Evolutionary conservation across 1,140 invertebrate genomes (phyloP).

Genomic region (Calliphora vicina): DNA sequence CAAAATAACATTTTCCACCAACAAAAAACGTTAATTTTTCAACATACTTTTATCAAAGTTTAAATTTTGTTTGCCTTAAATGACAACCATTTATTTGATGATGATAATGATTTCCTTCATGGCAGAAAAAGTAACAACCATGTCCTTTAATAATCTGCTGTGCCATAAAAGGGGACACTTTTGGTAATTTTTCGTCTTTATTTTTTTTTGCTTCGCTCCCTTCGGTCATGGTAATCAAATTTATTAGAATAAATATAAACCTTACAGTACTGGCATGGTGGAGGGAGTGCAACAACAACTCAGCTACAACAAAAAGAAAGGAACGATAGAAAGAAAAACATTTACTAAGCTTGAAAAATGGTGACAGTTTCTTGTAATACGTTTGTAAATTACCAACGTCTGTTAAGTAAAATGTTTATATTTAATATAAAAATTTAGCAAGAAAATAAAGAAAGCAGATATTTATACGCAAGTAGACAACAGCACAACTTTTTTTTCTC

Average conservation of each 20-base stretch:
- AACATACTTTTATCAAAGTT: neutral
- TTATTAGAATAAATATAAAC: neutral
- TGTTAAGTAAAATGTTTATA: constrained; percentile 2
- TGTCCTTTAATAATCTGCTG: neutral
- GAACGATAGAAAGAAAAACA: neutral
- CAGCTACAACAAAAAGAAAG: neutral
- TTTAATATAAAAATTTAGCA: neutral
- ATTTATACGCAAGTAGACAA: neutral
- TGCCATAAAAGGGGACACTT: neutral
- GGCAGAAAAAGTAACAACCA: neutral
- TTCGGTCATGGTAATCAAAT: constrained; percentile 6
- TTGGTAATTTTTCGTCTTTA: no score
- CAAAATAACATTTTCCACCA: no score
- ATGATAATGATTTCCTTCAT: neutral
- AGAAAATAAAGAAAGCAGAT: neutral
- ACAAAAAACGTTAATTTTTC: no score
- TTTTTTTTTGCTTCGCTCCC: neutral
- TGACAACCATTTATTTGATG: neutral
- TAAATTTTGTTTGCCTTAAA: neutral
- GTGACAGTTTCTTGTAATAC: constrained; percentile 9
- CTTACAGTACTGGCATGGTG: neutral
- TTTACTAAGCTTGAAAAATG: constrained; percentile 10
- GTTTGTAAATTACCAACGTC: constrained; percentile 16
- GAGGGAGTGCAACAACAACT: neutral
- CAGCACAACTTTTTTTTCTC: neutral